These are phyloP conservation scores for Pipistrellus pipistrellus DNA, from an alignment of 2,797 vertebrate genomes.

Conservation along the genomic window DNA sequence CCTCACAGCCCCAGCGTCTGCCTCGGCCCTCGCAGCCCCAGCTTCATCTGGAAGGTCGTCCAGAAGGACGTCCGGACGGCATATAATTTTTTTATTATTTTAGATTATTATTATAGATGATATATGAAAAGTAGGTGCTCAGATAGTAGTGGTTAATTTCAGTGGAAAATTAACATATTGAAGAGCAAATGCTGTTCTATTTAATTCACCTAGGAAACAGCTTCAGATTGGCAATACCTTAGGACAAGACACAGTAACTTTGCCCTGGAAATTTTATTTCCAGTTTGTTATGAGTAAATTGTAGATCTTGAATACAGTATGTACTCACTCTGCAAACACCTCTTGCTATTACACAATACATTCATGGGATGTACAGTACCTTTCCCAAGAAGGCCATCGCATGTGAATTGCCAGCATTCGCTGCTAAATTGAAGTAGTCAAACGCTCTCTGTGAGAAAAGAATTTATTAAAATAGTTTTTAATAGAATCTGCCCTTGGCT, in stretches of 20 bases:
- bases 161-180: slow-evolving; percentile 12
- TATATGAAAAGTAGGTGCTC: background rate
- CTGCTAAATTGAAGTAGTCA: slow-evolving; percentile 98
- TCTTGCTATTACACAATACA: background rate
- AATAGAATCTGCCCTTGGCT: background rate
- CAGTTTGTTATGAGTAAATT: slow-evolving; percentile 31
- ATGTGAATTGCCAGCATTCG: slow-evolving; percentile 97
- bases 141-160: background rate
- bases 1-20: too few relatives aligned
- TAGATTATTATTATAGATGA: background rate
- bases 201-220: slow-evolving; percentile 43
- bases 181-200: background rate
- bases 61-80: too few relatives aligned
- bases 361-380: slow-evolving; percentile 87
- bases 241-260: background rate
- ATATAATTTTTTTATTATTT: background rate
- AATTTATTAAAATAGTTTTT: slow-evolving; percentile 68
- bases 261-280: slow-evolving; percentile 24
- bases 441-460: slow-evolving; percentile 93
- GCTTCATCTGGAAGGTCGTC: too few relatives aligned
- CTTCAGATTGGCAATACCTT: background rate
- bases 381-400: slow-evolving; percentile 99
- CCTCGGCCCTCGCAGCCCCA: too few relatives aligned
- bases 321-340: background rate
- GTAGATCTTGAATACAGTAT: background rate